Base-by-base conservation (phyloP, 2,888 invertebrate genomes). In the Chelonus formosanus region DNA sequence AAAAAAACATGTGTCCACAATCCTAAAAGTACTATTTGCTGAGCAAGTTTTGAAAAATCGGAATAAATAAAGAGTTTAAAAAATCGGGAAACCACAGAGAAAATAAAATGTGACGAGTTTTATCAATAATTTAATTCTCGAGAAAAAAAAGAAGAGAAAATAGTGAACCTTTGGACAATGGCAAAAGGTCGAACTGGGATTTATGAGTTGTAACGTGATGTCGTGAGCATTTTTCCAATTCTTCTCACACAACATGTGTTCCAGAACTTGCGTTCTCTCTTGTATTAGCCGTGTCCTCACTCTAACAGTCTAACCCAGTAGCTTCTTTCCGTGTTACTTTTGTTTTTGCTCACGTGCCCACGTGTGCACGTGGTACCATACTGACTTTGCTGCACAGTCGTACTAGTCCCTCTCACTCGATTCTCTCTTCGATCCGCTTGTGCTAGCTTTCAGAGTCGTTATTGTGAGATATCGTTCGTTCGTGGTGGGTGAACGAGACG, bases 401-500 rank as follows among this genome's bases (percentile, higher is more conserved):
- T 8, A 32, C 48, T 57, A 57, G 20, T 20, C 20, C 20, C 57
- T 53, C 62, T 4, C 43, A 50, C 65, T 44, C 53, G 31, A 34
- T 43, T 8, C 56, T 59, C 48, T 47, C 54, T 44, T 40, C 65
- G n/a, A 6, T 20, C 45, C 56, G 50, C 50, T 67, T 57, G 57
- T 59, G 31, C 63, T 66, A 60, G 55, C 57, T 58, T 63, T 58
- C 57, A 32, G 48, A 56, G n/a, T 65, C 66, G 68, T 69, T 72
- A 70, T 65, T 69, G 65, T 69, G 70, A 72, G 69, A 72, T 70
- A 72, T 70, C 57, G 70, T 48, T 45, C 48, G 63, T 63, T 67
- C 69, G 70, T 69, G 67, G 31, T 50, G 43, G 8, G 63, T 58
- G 63, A 64, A 64, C 63, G 67, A 65, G 58, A 69, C 67, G 66